Conservation (phyloP, 2,797 vertebrate species). For the Gymnoscopelus microlampas region DNA sequence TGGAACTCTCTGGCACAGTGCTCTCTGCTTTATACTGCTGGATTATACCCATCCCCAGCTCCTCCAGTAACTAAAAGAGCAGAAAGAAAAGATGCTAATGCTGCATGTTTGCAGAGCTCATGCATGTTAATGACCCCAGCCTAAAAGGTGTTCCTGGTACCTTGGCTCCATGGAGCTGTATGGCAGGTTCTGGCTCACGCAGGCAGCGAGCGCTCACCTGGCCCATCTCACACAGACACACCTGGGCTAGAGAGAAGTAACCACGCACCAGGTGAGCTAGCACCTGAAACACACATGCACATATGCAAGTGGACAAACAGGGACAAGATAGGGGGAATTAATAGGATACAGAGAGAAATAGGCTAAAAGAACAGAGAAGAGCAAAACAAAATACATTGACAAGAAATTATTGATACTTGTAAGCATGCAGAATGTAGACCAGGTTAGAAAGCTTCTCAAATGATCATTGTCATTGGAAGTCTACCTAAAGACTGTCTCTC, state of each 20-base stretch:
- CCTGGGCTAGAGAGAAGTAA: conserved; percentile 88
- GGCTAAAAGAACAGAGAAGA: not conserved
- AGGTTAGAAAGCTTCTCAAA: no score
- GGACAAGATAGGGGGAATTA: not conserved
- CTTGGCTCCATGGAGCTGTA: conserved; percentile 95
- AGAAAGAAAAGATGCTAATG: not conserved
- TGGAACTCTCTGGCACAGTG: conserved; percentile 64
- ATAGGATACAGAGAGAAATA: conserved; percentile 11
- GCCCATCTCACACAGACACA: conserved; percentile 86
- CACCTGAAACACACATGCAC: conserved; percentile 78
- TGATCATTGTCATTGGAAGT: no score
- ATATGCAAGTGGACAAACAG: not conserved
- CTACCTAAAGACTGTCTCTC: conserved; percentile 15
- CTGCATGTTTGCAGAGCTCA: not conserved
- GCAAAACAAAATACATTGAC: no score
- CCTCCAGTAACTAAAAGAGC: conserved; percentile 87
- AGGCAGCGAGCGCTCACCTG: conserved; percentile 91
- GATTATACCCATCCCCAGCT: conserved; percentile 91
- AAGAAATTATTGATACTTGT: no score
- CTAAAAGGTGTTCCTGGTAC: conserved; percentile 68
- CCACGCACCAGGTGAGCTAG: conserved; percentile 91
- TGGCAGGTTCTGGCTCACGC: conserved; percentile 87
- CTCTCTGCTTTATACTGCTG: conserved; percentile 90
- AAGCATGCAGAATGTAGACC: no score
- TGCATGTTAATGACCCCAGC: not conserved